Evolutionary conservation across 2,113 vertebrate genomes (phyloP).

Genomic region (Siniperca chuatsi): DNA sequence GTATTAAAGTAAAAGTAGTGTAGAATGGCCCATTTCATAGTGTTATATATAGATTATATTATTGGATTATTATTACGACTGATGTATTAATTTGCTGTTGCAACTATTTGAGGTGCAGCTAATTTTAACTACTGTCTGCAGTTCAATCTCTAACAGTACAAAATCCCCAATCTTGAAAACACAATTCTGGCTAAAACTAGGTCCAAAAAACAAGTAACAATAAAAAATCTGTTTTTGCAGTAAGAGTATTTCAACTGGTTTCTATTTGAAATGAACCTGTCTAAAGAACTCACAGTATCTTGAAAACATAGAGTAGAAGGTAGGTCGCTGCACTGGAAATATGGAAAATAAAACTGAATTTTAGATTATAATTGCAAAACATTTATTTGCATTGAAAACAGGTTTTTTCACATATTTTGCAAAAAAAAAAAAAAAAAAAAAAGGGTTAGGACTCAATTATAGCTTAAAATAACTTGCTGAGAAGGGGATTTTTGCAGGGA

Average conservation of each 20-base stretch:
- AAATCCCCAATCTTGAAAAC: background rate
- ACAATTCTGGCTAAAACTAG: background rate
- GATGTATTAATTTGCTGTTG: background rate
- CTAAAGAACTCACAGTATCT: background rate
- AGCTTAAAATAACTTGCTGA: background rate
- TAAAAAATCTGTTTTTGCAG: too few species aligned
- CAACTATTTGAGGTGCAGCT: background rate
- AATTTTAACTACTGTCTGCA: background rate
- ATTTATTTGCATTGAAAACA: too few species aligned
- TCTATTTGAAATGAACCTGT: background rate
- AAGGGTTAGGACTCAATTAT: background rate
- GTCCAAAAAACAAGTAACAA: background rate
- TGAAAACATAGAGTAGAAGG: too few species aligned
- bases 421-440: too few species aligned
- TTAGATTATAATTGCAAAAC: background rate
- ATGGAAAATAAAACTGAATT: background rate
- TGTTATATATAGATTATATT: background rate
- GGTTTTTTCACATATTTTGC: too few species aligned
- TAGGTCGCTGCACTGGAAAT: too few species aligned
- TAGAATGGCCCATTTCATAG: background rate
- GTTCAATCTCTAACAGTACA: background rate
- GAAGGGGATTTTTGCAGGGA: background rate
- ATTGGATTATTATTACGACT: background rate
- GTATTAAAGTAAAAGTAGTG: background rate
- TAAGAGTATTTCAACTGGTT: too few species aligned